Conservation (phyloP, 2,113 vertebrate species). For the Heterochromis multidens region DNA sequence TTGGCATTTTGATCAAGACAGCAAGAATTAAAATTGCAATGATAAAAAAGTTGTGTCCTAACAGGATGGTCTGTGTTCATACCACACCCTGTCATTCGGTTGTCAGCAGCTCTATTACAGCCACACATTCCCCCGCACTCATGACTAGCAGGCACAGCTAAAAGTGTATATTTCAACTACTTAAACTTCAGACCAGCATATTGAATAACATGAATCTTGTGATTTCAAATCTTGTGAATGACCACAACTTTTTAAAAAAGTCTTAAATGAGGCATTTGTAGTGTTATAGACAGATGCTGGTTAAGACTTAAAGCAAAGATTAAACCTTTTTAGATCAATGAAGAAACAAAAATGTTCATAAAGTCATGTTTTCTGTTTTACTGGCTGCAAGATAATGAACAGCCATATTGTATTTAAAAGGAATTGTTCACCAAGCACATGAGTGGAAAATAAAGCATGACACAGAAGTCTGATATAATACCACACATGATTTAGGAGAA, state of each 20-base stretch:
- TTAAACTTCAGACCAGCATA: not conserved
- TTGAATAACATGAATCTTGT: not conserved
- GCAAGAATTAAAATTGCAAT: not conserved
- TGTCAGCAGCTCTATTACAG: conserved; percentile 31
- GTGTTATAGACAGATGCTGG: not conserved
- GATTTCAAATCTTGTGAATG: not conserved
- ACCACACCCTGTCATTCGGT: conserved; percentile 60
- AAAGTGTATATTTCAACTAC: not conserved
- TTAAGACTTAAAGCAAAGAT: not conserved
- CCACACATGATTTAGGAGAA: not conserved
- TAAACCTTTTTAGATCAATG: not conserved
- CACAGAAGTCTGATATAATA: not conserved
- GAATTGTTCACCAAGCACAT: not conserved
- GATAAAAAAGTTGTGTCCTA: conserved; percentile 26
- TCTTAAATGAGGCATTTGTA: not conserved
- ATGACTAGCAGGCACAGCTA: not conserved
- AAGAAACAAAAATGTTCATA: not conserved
- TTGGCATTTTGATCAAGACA: not conserved
- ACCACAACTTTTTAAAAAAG: not conserved
- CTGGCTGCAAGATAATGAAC: not conserved
- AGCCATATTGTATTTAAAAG: not conserved
- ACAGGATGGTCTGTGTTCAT: conserved; percentile 23
- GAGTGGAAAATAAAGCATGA: not conserved
- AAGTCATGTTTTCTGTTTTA: not conserved
- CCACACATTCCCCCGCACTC: conserved; percentile 10